Evolutionary conservation across 2,888 invertebrate species (phyloP).

Genomic region (Deilephila elpenor): DNA sequence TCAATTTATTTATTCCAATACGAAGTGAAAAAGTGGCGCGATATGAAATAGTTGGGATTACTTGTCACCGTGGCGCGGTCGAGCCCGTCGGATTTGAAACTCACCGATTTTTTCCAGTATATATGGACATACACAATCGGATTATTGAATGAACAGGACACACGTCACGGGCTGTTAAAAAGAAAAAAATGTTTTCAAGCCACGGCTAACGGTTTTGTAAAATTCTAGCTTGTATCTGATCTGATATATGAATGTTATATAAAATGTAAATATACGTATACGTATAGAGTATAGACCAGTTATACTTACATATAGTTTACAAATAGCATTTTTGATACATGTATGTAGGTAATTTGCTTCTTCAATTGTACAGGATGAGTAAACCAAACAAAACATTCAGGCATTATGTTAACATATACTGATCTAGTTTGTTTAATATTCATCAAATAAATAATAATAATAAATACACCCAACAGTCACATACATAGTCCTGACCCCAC

Average conservation of each 20-base stretch:
- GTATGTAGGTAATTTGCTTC: too few species aligned
- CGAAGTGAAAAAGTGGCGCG: neutral
- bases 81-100: neutral
- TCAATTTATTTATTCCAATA: neutral
- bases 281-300: too few species aligned
- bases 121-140: neutral
- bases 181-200: neutral
- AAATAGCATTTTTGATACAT: too few species aligned
- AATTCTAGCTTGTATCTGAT: neutral
- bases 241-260: neutral
- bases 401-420: too few species aligned
- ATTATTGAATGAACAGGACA: conserved; percentile 26
- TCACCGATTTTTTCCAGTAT: neutral
- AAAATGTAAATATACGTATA: neutral
- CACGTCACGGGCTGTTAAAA: conserved; percentile 15
- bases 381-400: too few species aligned
- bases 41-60: conserved; percentile 12
- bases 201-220: neutral
- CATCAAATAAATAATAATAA: too few species aligned
- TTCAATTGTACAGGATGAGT: too few species aligned
- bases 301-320: too few species aligned
- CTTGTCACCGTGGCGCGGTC: neutral
- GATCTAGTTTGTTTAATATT: too few species aligned
- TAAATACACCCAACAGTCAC: too few species aligned
- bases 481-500: too few species aligned